Conservation (phyloP, 2,797 vertebrate genomes). For the Microctenopoma stevenorrisi region DNA sequence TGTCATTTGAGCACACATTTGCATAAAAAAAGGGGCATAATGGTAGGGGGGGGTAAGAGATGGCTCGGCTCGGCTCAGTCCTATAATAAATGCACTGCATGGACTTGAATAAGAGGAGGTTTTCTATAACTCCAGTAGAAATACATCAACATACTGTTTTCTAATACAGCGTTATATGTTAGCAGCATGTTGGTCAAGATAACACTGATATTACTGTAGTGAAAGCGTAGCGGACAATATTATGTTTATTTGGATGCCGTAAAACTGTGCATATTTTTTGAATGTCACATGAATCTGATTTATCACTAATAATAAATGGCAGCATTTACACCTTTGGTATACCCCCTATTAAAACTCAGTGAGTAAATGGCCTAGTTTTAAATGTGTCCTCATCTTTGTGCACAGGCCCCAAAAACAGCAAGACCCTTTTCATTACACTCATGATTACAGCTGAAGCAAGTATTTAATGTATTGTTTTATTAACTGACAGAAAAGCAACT, state of each 20-base stretch:
- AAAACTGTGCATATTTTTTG: neutral
- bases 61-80: neutral
- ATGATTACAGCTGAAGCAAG: neutral
- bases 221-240: too few relatives aligned
- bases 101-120: slow-evolving; percentile 49
- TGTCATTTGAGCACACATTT: slow-evolving; percentile 77
- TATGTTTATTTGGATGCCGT: neutral
- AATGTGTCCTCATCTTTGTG: neutral
- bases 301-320: too few relatives aligned
- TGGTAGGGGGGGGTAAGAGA: slow-evolving; percentile 8
- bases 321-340: too few relatives aligned
- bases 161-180: neutral
- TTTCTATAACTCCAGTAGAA: slow-evolving; percentile 24
- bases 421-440: neutral
- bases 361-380: too few relatives aligned
- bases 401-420: neutral
- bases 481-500: neutral
- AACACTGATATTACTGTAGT: neutral
- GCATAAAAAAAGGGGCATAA: slow-evolving; percentile 68
- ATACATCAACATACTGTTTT: neutral
- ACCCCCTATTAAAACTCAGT: too few relatives aligned
- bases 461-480: neutral
- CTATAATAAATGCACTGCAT: slow-evolving; percentile 42
- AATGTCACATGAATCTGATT: neutral
- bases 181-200: neutral